Base-by-base conservation (phyloP, 2,797 vertebrate species). In the Leptodactylus fallax region DNA sequence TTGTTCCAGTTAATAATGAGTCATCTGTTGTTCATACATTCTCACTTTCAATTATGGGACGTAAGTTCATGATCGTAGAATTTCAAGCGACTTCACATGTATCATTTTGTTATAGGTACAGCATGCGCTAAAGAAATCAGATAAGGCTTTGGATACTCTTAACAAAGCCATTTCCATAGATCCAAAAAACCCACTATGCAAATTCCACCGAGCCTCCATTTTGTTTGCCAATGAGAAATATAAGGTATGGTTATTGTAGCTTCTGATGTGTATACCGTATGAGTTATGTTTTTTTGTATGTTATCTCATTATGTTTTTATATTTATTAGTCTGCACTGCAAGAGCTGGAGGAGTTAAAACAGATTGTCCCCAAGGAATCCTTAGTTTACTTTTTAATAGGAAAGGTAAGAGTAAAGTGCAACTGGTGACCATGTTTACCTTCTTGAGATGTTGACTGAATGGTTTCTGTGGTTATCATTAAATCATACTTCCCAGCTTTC, bases 331-430 rank as follows among this genome's bases (percentile, higher is more conserved):
- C 96, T 23, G 98, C 98, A 91, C 96, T 99, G 76, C 97, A 99
- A 95, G 98, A 99, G 95, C 94, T 99, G 94, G 98, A 99, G 95
- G 98, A 99, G 94, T 92, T 99, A 92, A 99, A 99, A 91, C 98
- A 99, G 93, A 99, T 99, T 58, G 98, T 99, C 93, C 98, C 98
- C 94, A 99, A 99, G 98, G 98, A 99, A 94, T 99, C 98, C 91
- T 95, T 99, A 92, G 98, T 99, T 95, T 99, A 99, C 95, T 99
- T 99, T 95, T 97, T 99, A 93, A 99, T 99, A 96, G 98, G 98
- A 96, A 99, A 99, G 98, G 98, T 99, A 95, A 93, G 89, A 23
- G 8, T 3, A 19, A 65, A 7, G 21, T 13, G 19, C 9, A 61
- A 10, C 21, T 61, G n/a, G 36, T 36, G 36, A 36, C 36, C 36